Evolutionary conservation across 1,140 invertebrate genomes (phyloP).

Genomic region (Forficula auricularia): DNA sequence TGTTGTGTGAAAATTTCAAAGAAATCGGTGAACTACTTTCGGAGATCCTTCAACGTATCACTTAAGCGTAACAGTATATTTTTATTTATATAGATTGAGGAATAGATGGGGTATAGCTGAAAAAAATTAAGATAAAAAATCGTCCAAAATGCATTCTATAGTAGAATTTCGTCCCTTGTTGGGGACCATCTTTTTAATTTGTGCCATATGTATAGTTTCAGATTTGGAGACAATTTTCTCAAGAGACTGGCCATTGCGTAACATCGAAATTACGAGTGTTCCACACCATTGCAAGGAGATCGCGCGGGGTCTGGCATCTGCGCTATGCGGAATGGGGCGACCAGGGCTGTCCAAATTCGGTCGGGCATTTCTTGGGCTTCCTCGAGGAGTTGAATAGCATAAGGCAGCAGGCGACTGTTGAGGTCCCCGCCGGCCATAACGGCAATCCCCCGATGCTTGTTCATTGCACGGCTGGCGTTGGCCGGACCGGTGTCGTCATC

Average conservation of each 20-base stretch:
- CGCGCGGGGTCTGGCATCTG: slow-evolving; percentile 59
- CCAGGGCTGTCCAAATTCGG: slow-evolving; percentile 42
- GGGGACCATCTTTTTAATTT: too few relatives aligned
- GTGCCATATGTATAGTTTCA: slow-evolving; percentile 57
- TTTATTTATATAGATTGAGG: too few relatives aligned
- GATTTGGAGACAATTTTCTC: slow-evolving; percentile 42
- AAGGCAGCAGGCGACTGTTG: slow-evolving; percentile 45
- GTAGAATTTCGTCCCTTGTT: too few relatives aligned
- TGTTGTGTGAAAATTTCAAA: too few relatives aligned
- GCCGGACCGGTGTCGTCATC: slow-evolving; percentile 56
- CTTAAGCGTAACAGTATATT: too few relatives aligned
- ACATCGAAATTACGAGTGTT: slow-evolving; percentile 38
- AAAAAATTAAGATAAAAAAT: too few relatives aligned
- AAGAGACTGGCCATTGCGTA: slow-evolving; percentile 37
- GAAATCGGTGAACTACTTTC: too few relatives aligned
- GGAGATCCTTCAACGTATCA: too few relatives aligned
- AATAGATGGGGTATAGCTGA: too few relatives aligned
- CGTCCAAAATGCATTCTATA: too few relatives aligned
- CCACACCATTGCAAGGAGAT: slow-evolving; percentile 31
- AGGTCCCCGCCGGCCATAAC: slow-evolving; percentile 45
- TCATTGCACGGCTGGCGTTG: slow-evolving; percentile 50
- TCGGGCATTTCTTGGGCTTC: slow-evolving; percentile 51
- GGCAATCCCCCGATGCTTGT: slow-evolving; percentile 49
- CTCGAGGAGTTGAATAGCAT: slow-evolving; percentile 72
- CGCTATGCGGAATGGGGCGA: slow-evolving; percentile 64